Evolutionary conservation across 1,140 invertebrate species (phyloP), one percentile per base, ranked within the genome.

Genomic region (Papilio dardanus): DNA sequence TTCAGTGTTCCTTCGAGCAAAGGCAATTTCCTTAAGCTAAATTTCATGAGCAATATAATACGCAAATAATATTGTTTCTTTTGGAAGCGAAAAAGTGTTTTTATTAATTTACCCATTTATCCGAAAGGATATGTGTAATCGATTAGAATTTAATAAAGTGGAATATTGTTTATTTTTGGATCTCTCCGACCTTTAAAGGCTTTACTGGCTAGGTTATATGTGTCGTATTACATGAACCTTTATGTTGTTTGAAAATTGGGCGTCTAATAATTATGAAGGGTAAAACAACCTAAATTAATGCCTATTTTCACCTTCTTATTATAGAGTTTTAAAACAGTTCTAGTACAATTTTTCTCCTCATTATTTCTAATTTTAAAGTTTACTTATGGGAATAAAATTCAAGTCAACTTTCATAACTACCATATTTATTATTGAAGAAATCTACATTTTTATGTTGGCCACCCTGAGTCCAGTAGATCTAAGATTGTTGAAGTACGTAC

Each of bases 21-120:
- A 85, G 83, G 89, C 90, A 92, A 92, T 92, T 90, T 90, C 83
- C 87, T 84, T 88, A 89, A 91, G 85, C 83, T 86, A 79, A 90
- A 86, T 91, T 92, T 91, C 87, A 92, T 88, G 88, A 92, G 83
- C 88, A 81, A 86, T 90, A 86, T 89, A 89, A 85, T 88, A 83
- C 85, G 83, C 80, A 84, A 88, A 82, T 86, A 88, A 86, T 84
- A 83, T 87, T 90, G 86, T 91, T 85, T 84, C 76, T 77, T 77
- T 78, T 86, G 85, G 86, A 81, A 77, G 79, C 74, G 76, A 80
- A 83, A 58, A 21, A 58, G 4, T 58, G 81, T 76, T 86, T 88
- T 85, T 84, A n/a, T 85, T 28, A 28, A 58, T 28, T 58, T 58
- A 83, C 81, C 82, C 83, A 82, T 84, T 89, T 83, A 74, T 71